Conservation (phyloP, 2,888 invertebrate species). For the Meteorus colon region DNA sequence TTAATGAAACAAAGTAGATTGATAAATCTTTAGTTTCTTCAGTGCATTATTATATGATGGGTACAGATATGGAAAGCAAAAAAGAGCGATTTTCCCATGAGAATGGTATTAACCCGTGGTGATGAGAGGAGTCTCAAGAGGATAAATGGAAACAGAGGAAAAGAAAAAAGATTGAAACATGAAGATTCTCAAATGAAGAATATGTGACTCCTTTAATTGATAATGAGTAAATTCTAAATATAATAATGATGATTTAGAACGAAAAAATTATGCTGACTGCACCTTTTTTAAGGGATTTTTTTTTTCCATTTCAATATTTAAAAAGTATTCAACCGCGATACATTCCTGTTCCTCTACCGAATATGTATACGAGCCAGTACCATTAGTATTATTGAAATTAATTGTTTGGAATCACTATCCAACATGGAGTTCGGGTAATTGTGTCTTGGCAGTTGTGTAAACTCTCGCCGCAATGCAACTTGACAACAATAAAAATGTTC, state of each 20-base stretch:
- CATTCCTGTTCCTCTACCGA: not conserved
- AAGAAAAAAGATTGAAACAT: not conserved
- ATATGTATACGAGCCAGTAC: not conserved
- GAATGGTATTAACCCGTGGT: no score
- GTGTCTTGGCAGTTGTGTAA: not conserved
- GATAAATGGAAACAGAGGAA: not conserved
- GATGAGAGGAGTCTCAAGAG: no score
- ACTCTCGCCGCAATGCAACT: conserved; percentile 33
- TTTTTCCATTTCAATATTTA: not conserved
- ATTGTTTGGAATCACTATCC: not conserved
- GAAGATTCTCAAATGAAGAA: not conserved
- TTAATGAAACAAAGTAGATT: no score
- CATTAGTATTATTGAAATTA: not conserved
- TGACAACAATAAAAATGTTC: conserved; percentile 65
- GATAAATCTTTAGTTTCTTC: no score
- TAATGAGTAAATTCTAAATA: not conserved
- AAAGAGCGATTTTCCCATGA: no score
- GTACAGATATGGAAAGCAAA: no score
- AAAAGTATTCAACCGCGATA: not conserved
- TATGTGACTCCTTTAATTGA: not conserved
- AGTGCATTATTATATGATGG: no score
- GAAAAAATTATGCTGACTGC: not conserved
- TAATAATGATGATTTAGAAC: not conserved
- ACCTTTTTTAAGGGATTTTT: no score
- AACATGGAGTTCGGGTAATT: not conserved